Evolutionary conservation across 2,888 invertebrate genomes (phyloP).

Genomic region (Drosophila formosana): DNA sequence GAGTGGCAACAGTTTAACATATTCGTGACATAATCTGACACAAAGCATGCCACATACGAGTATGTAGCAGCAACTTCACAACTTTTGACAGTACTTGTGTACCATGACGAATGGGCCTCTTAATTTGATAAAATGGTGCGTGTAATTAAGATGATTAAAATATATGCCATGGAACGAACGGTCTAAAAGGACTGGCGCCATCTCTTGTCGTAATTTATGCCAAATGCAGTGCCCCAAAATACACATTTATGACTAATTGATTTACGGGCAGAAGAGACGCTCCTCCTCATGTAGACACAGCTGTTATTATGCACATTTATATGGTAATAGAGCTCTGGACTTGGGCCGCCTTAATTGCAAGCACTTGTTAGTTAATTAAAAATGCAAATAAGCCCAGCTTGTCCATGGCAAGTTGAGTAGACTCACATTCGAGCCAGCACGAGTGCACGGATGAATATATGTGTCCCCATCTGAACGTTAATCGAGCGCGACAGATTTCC

Average conservation of each 20-base stretch:
- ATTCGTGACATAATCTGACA: slow-evolving; percentile 53
- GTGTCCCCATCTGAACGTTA: slow-evolving; percentile 42
- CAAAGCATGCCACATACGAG: slow-evolving; percentile 15
- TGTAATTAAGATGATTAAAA: slow-evolving; percentile 55
- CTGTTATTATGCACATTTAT: slow-evolving; percentile 44
- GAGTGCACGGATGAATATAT: neutral
- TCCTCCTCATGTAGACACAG: slow-evolving; percentile 3
- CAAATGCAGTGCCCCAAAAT: slow-evolving; percentile 37
- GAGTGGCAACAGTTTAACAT: slow-evolving; percentile 50
- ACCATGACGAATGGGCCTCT: slow-evolving; percentile 37
- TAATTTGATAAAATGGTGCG: slow-evolving; percentile 36
- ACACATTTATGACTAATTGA: slow-evolving; percentile 59
- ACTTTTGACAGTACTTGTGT: slow-evolving; percentile 44
- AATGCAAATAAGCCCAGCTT: slow-evolving; percentile 64
- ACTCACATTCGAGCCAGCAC: neutral
- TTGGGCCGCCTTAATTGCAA: slow-evolving; percentile 58
- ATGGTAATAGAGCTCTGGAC: slow-evolving; percentile 45
- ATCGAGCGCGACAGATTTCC: slow-evolving; percentile 61
- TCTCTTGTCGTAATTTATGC: slow-evolving; percentile 36
- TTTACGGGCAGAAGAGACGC: slow-evolving; percentile 41
- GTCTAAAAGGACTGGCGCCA: neutral
- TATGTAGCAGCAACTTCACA: slow-evolving; percentile 20
- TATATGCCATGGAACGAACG: slow-evolving; percentile 22
- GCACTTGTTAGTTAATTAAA: slow-evolving; percentile 74
- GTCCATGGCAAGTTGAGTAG: slow-evolving; percentile 37